Percentiles rank a stretch among this genome's conserved stretches.
Evolutionary conservation across 2,797 vertebrate species (phyloP).

Genomic region (Peromyscus attwateri): DNA sequence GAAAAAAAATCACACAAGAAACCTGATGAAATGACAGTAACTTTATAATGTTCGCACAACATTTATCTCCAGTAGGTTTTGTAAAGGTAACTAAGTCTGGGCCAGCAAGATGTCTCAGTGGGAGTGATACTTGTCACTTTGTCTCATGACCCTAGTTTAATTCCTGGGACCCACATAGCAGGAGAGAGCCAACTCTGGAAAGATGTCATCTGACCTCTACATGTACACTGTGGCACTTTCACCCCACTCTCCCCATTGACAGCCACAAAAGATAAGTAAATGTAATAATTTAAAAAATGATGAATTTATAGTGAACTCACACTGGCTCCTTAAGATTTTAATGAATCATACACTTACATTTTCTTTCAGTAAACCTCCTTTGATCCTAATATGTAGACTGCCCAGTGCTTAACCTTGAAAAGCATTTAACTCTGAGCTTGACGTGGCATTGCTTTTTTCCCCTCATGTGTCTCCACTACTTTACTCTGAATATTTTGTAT

Average conservation of each 20-base stretch:
- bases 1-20: not conserved
- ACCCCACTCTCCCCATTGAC: not conserved
- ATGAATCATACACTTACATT: not conserved
- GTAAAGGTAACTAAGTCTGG: conserved; percentile 15
- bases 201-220: not conserved
- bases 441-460: not conserved
- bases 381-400: not conserved
- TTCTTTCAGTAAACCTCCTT: not conserved
- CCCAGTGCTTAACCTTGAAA: not conserved
- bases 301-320: conserved; percentile 1
- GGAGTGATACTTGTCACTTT: not conserved
- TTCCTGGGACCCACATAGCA: not conserved
- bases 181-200: not conserved
- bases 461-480: not conserved
- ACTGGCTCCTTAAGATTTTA: conserved; percentile 13
- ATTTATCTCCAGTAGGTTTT: not conserved
- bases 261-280: not conserved
- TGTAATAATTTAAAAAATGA: not conserved
- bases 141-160: not conserved
- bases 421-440: not conserved
- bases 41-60: not conserved
- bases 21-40: not conserved
- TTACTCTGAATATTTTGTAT: not conserved
- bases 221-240: not conserved
- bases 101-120: not conserved